A percentile compares a stretch with the other conserved stretches of the same genome.
Evolutionary conservation across 2,113 vertebrate genomes (phyloP).

Genomic region (Austrofundulus limnaeus): DNA sequence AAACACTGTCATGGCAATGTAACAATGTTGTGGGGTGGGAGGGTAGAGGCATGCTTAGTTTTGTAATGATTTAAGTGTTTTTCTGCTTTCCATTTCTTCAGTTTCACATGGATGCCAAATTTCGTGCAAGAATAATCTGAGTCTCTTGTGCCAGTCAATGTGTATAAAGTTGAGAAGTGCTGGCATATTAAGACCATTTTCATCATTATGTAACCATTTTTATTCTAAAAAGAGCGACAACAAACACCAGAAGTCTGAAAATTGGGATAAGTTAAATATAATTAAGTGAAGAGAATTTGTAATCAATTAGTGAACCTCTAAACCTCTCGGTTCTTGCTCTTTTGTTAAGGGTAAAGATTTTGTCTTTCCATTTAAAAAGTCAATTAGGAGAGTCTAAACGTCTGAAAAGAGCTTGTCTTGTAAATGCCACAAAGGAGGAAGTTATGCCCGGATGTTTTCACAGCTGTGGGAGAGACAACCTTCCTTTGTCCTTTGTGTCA

Average conservation of each 20-base stretch:
- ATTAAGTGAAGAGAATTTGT: neutral
- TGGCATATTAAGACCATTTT: neutral
- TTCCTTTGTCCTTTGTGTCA: constrained; percentile 54
- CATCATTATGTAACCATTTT: neutral
- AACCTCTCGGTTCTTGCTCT: constrained; percentile 2
- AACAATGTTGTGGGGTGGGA: too few relatives aligned
- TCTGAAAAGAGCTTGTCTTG: constrained; percentile 26
- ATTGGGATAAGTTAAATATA: neutral
- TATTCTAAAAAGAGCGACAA: neutral
- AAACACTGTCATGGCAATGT: too few relatives aligned
- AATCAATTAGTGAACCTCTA: neutral
- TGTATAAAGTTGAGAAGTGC: neutral
- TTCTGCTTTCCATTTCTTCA: too few relatives aligned
- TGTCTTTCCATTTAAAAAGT: constrained; percentile 16
- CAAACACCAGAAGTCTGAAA: constrained; percentile 9
- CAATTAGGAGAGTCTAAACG: constrained; percentile 15
- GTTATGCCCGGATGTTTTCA: constrained; percentile 39
- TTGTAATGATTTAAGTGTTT: too few relatives aligned
- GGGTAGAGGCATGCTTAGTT: too few relatives aligned
- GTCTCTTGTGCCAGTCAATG: too few relatives aligned
- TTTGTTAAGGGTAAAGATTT: constrained; percentile 13
- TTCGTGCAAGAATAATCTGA: too few relatives aligned
- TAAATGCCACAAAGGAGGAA: constrained; percentile 21
- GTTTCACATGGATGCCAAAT: too few relatives aligned
- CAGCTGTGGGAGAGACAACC: constrained; percentile 47